Percentiles rank a stretch among this genome's conserved stretches.
These are phyloP conservation scores for Heteromyza rotundicornis DNA, from an alignment of 2,888 invertebrate genomes.

Conservation along the genomic window DNA sequence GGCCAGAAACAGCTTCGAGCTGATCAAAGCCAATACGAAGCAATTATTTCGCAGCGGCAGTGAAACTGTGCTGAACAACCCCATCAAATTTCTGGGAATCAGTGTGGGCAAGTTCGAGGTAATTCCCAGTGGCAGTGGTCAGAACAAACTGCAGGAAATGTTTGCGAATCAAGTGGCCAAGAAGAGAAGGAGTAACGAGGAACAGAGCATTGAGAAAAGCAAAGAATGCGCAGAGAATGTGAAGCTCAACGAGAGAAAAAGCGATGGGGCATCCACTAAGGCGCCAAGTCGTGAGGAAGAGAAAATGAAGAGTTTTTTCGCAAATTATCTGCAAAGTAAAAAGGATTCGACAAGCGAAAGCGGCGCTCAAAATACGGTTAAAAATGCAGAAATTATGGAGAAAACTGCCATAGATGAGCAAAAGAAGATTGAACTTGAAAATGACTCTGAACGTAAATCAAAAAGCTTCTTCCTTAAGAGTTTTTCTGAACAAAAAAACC, in stretches of 20 bases:
- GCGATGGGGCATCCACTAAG: no score
- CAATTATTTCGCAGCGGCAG: slow-evolving; percentile 53
- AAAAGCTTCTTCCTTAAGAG: no score
- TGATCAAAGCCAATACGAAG: slow-evolving; percentile 70
- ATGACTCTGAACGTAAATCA: no score
- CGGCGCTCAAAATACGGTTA: no score
- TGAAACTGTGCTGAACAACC: slow-evolving; percentile 61
- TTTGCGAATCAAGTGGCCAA: slow-evolving; percentile 63
- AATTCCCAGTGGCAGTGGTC: slow-evolving; percentile 63
- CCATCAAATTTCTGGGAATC: slow-evolving; percentile 76
- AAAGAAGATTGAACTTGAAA: no score
- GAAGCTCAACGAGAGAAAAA: slow-evolving; percentile 28
- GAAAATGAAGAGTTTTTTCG: slow-evolving; percentile 35
- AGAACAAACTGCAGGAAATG: slow-evolving; percentile 67
- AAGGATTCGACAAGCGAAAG: slow-evolving; percentile 11
- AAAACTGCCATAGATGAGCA: no score
- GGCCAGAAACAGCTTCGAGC: slow-evolving; percentile 69
- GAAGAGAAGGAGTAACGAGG: slow-evolving; percentile 38
- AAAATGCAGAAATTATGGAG: no score
- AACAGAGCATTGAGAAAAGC: slow-evolving; percentile 18
- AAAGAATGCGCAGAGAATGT: not conserved
- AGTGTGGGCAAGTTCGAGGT: slow-evolving; percentile 81
- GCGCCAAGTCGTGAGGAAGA: not conserved
- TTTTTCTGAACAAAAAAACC: no score
- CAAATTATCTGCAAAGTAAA: slow-evolving; percentile 38